phyloP scores from a whole-genome alignment of 2,113 vertebrate genomes.

The Chloropsis cyanopogon region DNA sequence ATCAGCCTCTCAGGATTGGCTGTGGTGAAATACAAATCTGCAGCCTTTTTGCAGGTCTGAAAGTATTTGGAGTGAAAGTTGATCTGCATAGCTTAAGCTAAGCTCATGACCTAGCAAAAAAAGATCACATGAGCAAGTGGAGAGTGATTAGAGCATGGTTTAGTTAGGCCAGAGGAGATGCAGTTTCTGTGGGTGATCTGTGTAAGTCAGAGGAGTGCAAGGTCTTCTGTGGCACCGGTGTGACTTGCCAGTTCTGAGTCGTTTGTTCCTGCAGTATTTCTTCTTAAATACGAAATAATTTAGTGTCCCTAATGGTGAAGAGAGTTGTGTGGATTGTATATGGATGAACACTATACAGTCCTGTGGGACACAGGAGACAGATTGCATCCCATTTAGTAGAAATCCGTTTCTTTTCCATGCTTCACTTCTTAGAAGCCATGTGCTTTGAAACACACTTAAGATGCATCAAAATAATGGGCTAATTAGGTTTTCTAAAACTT shows the following conservation, averaged over 20 bases:
- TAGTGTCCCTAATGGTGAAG: neutral
- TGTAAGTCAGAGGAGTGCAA: neutral
- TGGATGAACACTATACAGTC: neutral
- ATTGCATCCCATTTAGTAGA: neutral
- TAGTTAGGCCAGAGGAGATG: neutral
- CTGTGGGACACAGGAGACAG: neutral
- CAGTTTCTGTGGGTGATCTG: neutral
- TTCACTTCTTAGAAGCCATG: neutral
- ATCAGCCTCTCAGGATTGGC: neutral
- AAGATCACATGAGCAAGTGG: neutral
- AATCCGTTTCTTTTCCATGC: neutral
- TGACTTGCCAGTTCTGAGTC: neutral
- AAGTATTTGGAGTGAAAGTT: conserved; percentile 27
- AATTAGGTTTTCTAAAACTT: neutral
- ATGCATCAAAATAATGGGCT: neutral
- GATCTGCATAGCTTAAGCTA: neutral
- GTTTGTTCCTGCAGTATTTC: neutral
- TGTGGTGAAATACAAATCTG: neutral
- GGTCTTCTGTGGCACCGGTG: neutral
- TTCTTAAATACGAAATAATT: neutral
- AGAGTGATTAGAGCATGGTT: neutral
- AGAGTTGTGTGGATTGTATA: neutral
- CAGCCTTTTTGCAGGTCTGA: neutral
- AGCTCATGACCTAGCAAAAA: neutral
- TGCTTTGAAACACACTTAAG: neutral